phyloP scores from a whole-genome alignment of 2,888 invertebrate species.

The Galerucella pusilla region DNA sequence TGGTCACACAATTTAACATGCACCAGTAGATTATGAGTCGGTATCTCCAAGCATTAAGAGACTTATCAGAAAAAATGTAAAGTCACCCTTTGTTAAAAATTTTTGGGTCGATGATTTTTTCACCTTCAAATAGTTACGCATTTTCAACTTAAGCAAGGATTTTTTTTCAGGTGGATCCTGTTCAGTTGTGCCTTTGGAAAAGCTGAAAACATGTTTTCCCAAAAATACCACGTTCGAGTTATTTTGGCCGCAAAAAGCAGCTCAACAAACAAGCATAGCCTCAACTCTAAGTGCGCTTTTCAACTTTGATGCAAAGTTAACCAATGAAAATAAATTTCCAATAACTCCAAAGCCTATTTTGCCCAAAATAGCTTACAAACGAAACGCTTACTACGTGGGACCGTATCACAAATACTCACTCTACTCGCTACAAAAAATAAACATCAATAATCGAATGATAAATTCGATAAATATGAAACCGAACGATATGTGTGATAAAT shows the following conservation, averaged over 20 bases:
- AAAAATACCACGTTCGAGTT: conserved; percentile 90
- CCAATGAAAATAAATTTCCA: not conserved
- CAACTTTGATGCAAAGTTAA: not conserved
- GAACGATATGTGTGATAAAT: conserved; percentile 10
- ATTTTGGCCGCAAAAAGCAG: conserved; percentile 78
- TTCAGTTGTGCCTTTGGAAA: conserved; percentile 76
- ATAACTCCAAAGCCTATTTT: conserved; percentile 12
- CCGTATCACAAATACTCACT: not conserved
- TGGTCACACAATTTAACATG: too few relatives aligned
- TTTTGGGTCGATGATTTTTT: too few relatives aligned
- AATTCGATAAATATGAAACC: conserved; percentile 23
- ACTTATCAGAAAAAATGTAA: too few relatives aligned
- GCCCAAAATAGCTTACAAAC: not conserved
- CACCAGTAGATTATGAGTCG: too few relatives aligned
- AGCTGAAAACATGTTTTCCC: conserved; percentile 90
- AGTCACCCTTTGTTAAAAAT: too few relatives aligned
- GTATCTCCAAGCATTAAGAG: too few relatives aligned
- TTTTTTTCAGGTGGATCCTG: not conserved
- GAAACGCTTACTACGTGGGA: not conserved
- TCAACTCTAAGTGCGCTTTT: conserved; percentile 1
- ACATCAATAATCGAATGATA: conserved; percentile 7
- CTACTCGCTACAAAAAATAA: conserved; percentile 10
- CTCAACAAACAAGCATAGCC: not conserved
- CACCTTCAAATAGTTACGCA: too few relatives aligned
- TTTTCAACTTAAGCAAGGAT: not conserved